A percentile compares a stretch with the other conserved stretches of the same genome.
phyloP scores from a whole-genome alignment of 1,140 invertebrate species.

The Caenorhabditis tropicalis region DNA sequence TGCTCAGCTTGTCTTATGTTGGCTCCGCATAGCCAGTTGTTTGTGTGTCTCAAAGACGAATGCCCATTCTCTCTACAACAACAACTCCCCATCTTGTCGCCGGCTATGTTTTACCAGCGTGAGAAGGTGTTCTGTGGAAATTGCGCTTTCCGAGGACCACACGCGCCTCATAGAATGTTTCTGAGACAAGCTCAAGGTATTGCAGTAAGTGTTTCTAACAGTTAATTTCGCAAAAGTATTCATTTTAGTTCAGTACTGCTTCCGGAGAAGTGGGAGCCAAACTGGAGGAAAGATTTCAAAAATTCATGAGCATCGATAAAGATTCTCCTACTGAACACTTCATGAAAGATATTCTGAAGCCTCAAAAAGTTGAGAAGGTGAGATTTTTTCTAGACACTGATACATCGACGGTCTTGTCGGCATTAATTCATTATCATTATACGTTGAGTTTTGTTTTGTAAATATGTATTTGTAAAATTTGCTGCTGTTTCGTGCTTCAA shows the following conservation, averaged over 20 bases:
- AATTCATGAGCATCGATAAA: not conserved
- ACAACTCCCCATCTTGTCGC: not conserved
- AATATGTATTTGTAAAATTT: too few species aligned
- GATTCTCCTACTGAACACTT: not conserved
- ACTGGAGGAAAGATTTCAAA: not conserved
- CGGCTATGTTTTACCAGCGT: not conserved
- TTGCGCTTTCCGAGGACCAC: not conserved
- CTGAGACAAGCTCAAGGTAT: not conserved
- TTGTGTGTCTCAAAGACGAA: not conserved
- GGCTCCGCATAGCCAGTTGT: not conserved
- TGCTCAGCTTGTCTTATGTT: not conserved
- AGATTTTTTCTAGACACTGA: too few species aligned
- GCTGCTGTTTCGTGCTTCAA: too few species aligned
- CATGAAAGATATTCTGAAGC: not conserved
- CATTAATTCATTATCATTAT: too few species aligned
- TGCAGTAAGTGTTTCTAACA: not conserved
- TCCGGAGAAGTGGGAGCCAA: not conserved
- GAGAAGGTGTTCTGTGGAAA: not conserved
- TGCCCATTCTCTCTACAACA: not conserved
- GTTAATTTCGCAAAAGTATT: too few species aligned
- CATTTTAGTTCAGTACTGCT: not conserved
- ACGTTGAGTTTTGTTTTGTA: too few species aligned
- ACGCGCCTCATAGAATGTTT: not conserved
- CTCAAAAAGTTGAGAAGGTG: not conserved
- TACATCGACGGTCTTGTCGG: too few species aligned